Evolutionary conservation across 2,888 invertebrate species (phyloP), one percentile per base, ranked within the genome.

Genomic region (Malthinus flaveolus): DNA sequence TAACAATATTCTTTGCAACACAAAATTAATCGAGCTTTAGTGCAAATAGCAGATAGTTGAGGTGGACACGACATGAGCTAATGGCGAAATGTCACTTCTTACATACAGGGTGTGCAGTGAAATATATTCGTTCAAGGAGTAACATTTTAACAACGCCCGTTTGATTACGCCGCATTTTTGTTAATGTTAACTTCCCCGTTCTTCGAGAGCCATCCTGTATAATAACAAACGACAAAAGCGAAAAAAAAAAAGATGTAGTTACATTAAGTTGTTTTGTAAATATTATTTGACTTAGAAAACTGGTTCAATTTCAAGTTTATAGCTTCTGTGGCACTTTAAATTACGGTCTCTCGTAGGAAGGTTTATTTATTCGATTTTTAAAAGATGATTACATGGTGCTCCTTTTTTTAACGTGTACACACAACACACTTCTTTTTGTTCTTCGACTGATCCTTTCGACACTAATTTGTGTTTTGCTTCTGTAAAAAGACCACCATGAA

Each of bases 291-390:
- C 13, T 13, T 12, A 15, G n/a, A 39, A 15, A 39, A 39, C 15
- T 23, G 39, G 39, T 42, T 42, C 39, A 42, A 42, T 23, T 23
- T 23, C 23, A 49, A 49, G 44, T 58, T 54, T 56, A 54, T 63
- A 62, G 66, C 64, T 66, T 59, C 65, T 66, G 66, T 60, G 61
- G 59, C 55, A 46, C 37, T 50, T 57, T 61, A 62, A 65, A 66
- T 66, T 66, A 65, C 51, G 62, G 62, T 59, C 23, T 23, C 5
- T 3, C 2, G 5, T 3, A 5, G 57, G 50, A 49, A 52, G 42
- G 59, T 61, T 63, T 62, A 66, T 65, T 65, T 63, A 61, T 56
- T 61, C 57, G 49, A 55, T 61, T 64, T 62, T 57, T 55, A 56
- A 54, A 39, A 10, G 52, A 37, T 65, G 65, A 65, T 66, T 63